Percentiles rank a stretch among this genome's conserved stretches.
Evolutionary conservation across 2,888 invertebrate genomes (phyloP).

Genomic region (Drosophila leonis): DNA sequence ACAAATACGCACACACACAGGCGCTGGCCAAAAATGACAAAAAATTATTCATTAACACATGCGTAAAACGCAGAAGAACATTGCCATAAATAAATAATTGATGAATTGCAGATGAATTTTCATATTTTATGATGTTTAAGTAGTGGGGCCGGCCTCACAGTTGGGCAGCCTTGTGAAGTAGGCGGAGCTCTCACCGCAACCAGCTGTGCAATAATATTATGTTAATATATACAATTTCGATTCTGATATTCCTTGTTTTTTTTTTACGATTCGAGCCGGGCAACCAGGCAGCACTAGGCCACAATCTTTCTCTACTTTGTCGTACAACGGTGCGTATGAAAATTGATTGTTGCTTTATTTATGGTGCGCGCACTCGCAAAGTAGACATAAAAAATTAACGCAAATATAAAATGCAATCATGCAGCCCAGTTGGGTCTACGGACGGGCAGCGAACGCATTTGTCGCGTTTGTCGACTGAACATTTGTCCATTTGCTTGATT

Average conservation of each 20-base stretch:
- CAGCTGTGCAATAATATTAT: slow-evolving; percentile 76
- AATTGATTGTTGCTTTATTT: slow-evolving; percentile 81
- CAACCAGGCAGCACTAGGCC: slow-evolving; percentile 22
- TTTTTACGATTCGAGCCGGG: slow-evolving; percentile 60
- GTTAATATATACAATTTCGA: slow-evolving; percentile 80
- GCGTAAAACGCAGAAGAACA: slow-evolving; percentile 76
- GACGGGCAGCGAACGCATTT: background rate
- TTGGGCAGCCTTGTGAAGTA: background rate
- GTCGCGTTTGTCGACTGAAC: slow-evolving; percentile 22
- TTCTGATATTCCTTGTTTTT: slow-evolving; percentile 48
- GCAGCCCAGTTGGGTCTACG: slow-evolving; percentile 56
- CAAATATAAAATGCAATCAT: slow-evolving; percentile 81
- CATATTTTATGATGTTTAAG: slow-evolving; percentile 83
- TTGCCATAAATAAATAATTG: slow-evolving; percentile 84
- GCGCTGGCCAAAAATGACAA: slow-evolving; percentile 53
- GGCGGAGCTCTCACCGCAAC: slow-evolving; percentile 26
- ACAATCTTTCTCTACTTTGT: slow-evolving; percentile 66
- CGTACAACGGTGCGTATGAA: slow-evolving; percentile 75
- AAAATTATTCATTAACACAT: slow-evolving; percentile 81
- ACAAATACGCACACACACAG: background rate
- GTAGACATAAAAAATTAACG: slow-evolving; percentile 79
- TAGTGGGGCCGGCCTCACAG: slow-evolving; percentile 42
- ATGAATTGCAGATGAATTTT: slow-evolving; percentile 85
- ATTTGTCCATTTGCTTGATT: slow-evolving; percentile 76
- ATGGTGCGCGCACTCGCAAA: slow-evolving; percentile 65